Conservation (phyloP, 1,140 invertebrate genomes). For the Nylanderia fulva region DNA sequence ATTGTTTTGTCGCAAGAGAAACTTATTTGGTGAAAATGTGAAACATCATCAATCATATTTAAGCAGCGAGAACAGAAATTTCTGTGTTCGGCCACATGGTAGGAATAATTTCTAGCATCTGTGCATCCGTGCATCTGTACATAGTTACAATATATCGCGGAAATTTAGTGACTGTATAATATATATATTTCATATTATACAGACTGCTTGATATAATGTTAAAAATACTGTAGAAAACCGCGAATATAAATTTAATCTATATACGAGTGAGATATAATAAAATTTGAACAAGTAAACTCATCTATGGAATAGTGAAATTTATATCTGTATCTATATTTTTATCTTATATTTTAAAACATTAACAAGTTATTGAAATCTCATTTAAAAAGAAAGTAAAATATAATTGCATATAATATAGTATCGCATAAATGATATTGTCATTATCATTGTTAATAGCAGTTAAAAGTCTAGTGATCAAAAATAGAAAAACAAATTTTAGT, state of each 20-base stretch:
- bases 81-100: not conserved
- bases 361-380: not conserved
- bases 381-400: not conserved
- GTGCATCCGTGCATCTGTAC: not conserved
- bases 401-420: no score
- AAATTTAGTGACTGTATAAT: not conserved
- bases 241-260: not conserved
- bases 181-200: not conserved
- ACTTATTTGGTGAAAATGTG: not conserved
- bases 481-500: not conserved
- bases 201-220: not conserved
- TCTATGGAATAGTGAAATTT: not conserved
- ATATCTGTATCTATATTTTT: no score
- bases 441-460: not conserved
- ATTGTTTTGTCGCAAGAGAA: not conserved
- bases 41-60: not conserved
- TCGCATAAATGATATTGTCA: not conserved
- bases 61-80: not conserved
- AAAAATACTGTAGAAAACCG: not conserved
- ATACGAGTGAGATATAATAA: not conserved
- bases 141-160: not conserved
- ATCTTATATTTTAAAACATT: not conserved
- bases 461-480: not conserved
- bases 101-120: no score
- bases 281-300: not conserved